These are phyloP conservation scores for Philereme transversata DNA, from an alignment of 2,888 invertebrate species.

Conservation along the genomic window DNA sequence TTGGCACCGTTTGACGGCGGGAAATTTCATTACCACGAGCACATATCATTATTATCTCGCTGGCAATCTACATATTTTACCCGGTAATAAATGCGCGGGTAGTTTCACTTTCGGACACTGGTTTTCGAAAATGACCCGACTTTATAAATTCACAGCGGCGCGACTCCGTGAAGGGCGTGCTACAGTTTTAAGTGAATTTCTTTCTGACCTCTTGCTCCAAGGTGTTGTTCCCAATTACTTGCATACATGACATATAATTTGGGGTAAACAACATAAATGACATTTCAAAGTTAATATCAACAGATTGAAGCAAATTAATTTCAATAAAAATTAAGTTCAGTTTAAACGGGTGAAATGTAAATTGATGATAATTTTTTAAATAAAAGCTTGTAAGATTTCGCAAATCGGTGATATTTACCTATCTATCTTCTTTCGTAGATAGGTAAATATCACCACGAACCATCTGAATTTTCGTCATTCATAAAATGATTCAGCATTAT, in stretches of 20 bases:
- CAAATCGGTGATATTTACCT: too few relatives aligned
- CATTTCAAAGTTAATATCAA: conserved; percentile 60
- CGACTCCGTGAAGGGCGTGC: conserved; percentile 76
- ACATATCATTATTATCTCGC: conserved; percentile 84
- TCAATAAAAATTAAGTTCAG: conserved; percentile 33
- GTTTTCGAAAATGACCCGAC: conserved; percentile 82
- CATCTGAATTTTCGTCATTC: too few relatives aligned
- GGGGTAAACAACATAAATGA: conserved; percentile 73
- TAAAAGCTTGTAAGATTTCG: too few relatives aligned
- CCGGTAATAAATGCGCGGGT: conserved; percentile 80
- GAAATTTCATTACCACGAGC: conserved; percentile 84
- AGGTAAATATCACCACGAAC: too few relatives aligned
- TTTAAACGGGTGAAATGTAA: conserved; percentile 29
- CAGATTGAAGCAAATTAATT: conserved; percentile 40
- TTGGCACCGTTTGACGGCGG: conserved; percentile 84
- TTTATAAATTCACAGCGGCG: conserved; percentile 70
- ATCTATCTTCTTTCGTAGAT: too few relatives aligned
- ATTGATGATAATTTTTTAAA: conserved; percentile 1
- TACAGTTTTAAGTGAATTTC: conserved; percentile 84
- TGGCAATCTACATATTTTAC: conserved; percentile 84
- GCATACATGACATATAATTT: conserved; percentile 71
- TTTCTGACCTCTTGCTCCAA: conserved; percentile 82
- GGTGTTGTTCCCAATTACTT: conserved; percentile 76
- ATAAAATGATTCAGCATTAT: too few relatives aligned
- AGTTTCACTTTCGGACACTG: conserved; percentile 83